A percentile compares a stretch with the other conserved stretches of the same genome.
Conservation (phyloP, 2,113 vertebrate genomes). For the Empidonax alnorum region DNA sequence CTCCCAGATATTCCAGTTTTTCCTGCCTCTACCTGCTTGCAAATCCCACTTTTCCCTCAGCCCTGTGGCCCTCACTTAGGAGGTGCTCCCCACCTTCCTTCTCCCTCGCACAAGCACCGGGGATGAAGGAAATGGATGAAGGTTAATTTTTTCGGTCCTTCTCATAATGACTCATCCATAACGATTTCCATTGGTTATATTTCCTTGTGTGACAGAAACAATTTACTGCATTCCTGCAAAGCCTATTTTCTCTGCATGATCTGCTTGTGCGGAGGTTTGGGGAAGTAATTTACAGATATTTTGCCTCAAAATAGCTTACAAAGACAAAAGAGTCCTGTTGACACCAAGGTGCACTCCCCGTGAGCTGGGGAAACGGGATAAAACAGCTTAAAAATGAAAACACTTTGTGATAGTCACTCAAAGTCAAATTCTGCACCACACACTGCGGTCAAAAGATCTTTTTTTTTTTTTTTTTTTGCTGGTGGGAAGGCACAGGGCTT, state of each 20-base stretch:
- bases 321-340: conserved; percentile 81
- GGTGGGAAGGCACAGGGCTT: neutral
- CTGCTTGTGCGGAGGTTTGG: conserved; percentile 77
- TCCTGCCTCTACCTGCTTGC: rapidly evolving
- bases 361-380: conserved; percentile 59
- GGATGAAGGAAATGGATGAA: conserved; percentile 64
- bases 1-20: neutral
- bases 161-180: conserved; percentile 82
- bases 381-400: conserved; percentile 75
- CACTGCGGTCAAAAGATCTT: neutral
- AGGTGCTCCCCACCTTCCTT: neutral
- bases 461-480: neutral
- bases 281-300: conserved; percentile 82
- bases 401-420: conserved; percentile 63
- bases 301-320: conserved; percentile 80
- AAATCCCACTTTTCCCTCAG: neutral
- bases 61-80: neutral
- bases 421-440: conserved; percentile 65
- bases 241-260: conserved; percentile 85
- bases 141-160: conserved; percentile 74
- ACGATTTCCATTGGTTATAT: conserved; percentile 77
- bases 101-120: neutral
- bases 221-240: conserved; percentile 81
- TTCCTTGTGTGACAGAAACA: conserved; percentile 84
- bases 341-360: conserved; percentile 71